These are phyloP conservation scores for Aythya baeri DNA, from an alignment of 2,113 vertebrate genomes.

Conservation along the genomic window DNA sequence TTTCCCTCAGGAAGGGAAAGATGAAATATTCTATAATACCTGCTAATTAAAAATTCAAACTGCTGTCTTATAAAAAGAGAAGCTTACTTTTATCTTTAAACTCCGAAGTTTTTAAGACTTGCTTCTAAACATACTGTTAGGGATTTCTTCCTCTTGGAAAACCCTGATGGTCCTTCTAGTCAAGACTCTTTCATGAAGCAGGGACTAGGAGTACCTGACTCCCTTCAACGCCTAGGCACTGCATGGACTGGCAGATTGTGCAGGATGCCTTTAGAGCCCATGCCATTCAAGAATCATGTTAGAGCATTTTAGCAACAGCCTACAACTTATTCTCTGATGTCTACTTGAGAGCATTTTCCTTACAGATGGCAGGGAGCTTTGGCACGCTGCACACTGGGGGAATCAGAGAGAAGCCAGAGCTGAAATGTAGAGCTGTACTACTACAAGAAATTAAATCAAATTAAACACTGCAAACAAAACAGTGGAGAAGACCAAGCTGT, in stretches of 20 bases:
- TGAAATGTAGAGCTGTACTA: background rate
- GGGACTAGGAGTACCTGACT: background rate
- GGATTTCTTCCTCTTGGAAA: background rate
- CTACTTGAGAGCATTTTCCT: background rate
- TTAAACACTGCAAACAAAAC: slow-evolving; percentile 20
- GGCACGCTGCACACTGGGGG: background rate
- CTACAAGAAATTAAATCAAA: slow-evolving; percentile 39
- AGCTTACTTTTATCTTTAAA: slow-evolving; percentile 23
- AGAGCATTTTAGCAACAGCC: background rate
- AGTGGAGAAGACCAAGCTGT: background rate
- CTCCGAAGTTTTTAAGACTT: background rate
- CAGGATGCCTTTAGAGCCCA: background rate
- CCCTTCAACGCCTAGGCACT: background rate
- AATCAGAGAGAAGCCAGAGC: background rate
- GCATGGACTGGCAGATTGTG: background rate
- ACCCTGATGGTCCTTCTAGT: background rate
- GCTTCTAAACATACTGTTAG: background rate
- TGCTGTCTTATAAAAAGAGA: background rate
- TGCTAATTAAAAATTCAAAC: slow-evolving; percentile 35
- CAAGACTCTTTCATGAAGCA: background rate
- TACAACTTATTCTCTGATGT: background rate
- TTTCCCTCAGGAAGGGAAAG: slow-evolving; percentile 27
- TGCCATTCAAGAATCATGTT: background rate
- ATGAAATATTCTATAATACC: slow-evolving; percentile 25
- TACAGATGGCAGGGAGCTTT: background rate